Evolutionary conservation across 2,113 vertebrate species (phyloP).

Genomic region (Camelus dromedarius): DNA sequence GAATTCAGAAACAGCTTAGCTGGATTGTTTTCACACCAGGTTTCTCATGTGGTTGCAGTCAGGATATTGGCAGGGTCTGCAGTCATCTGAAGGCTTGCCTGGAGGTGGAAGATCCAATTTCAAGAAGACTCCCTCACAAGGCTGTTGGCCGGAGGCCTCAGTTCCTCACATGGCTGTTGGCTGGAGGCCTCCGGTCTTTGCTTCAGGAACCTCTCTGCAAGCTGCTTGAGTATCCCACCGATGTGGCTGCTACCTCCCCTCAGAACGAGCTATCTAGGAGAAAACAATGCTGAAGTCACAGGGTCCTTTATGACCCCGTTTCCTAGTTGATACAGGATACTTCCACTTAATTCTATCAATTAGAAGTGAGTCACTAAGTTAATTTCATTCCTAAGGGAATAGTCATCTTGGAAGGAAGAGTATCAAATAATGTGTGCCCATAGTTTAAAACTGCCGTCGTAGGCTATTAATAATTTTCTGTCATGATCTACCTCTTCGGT

Average conservation of each 20-base stretch:
- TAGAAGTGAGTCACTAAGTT: constrained; percentile 41
- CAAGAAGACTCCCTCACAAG: not conserved
- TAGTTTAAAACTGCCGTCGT: not conserved
- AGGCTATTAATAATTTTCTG: not conserved
- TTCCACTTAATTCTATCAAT: constrained; percentile 56
- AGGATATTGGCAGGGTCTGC: not conserved
- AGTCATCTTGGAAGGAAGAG: not conserved
- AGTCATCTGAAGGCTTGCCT: not conserved
- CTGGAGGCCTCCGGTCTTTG: not conserved
- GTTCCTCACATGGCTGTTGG: not conserved
- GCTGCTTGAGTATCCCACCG: not conserved
- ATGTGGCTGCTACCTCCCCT: not conserved
- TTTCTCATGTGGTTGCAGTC: not conserved
- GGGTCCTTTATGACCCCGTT: constrained; percentile 22
- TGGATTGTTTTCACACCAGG: not conserved
- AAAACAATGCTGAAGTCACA: not conserved
- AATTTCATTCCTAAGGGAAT: not conserved
- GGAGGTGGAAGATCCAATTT: not conserved
- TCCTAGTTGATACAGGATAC: not conserved
- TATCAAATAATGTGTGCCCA: not conserved
- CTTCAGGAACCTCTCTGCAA: not conserved
- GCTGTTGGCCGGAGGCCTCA: not conserved
- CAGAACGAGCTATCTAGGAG: not conserved
- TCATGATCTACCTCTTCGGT: not conserved
- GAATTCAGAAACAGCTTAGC: not conserved